Base-by-base conservation (phyloP, 2,113 vertebrate species). In the Symphodus melops region DNA sequence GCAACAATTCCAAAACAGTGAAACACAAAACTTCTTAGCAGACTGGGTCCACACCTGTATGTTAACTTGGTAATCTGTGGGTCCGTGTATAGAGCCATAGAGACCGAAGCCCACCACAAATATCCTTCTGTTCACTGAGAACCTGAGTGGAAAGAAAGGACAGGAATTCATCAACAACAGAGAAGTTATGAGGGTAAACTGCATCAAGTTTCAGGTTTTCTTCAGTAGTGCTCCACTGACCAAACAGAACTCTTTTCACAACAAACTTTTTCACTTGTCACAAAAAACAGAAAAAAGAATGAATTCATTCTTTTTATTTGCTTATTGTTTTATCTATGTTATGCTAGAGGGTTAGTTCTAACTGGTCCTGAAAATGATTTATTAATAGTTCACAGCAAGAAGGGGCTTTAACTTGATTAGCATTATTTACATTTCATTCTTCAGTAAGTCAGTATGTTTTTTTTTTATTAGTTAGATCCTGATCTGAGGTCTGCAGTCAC, bases 61-160 rank as follows among this genome's bases (percentile, higher is more conserved):
- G 75, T 98, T 98, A 51, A 98, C 97, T 93, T 98, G 97, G 88
- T 98, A 98, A 89, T 98, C 97, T 6, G 97, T 98, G 9, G 97
- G 97, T 60, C 97, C 97, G 0, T 98, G 97, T 91, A 98, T 98
- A 53, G 97, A 98, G 28, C 97, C 97, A 0, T 98, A 98, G 39
- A 98, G 94, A 57, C 97, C 97, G 68, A 98, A 98, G 1, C 97
- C 97, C 61, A 98, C 97, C 52, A 98, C 95, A 81, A 98, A 98
- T 94, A 98, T 97, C 88, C 97, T 95, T 79, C 96, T 95, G 87
- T 96, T 98, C 57, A 98, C 97, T 0, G 96, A 96, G 89, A 98
- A 98, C 91, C 97, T 98, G 92, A 51, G 52, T 70, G 73, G 46
- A 23, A 61, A 62, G 46, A 71, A 20, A 51, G 3, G 51, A 13